phyloP scores from a whole-genome alignment of 2,113 vertebrate species.

The Ophiodon elongatus region DNA sequence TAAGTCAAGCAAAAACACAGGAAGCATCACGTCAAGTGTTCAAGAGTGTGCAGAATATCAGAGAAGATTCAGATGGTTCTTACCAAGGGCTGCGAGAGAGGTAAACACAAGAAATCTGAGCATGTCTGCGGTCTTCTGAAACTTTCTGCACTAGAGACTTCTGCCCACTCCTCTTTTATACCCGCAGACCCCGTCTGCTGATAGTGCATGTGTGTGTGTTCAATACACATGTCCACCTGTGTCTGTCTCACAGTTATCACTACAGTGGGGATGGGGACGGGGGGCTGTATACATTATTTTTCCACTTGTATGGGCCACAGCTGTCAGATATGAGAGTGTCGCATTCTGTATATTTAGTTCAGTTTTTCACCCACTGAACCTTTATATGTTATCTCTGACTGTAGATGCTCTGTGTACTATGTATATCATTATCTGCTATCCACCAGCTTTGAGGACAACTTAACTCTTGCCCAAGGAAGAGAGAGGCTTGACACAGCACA shows the following conservation, averaged over 20 bases:
- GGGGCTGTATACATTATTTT: not conserved
- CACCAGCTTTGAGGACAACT: not conserved
- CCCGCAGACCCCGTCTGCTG: not conserved
- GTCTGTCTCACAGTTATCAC: slow-evolving; percentile 73
- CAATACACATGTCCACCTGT: slow-evolving; percentile 59
- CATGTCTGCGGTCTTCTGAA: slow-evolving; percentile 80
- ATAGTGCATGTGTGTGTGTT: not conserved
- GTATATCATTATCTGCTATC: not conserved
- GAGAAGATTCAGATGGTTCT: slow-evolving; percentile 56
- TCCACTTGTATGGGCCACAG: not conserved
- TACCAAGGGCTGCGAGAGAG: slow-evolving; percentile 85
- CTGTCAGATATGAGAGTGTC: slow-evolving; percentile 2
- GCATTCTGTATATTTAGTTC: not conserved
- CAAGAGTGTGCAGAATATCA: slow-evolving; percentile 1
- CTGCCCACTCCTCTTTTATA: slow-evolving; percentile 71
- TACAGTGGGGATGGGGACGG: fast-evolving
- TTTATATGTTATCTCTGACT: not conserved
- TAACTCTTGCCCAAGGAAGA: not conserved
- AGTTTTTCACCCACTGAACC: not conserved
- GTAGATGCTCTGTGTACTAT: not conserved
- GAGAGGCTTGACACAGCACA: not conserved
- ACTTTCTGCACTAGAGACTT: slow-evolving; percentile 25
- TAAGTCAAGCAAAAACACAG: slow-evolving; percentile 43
- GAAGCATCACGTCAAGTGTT: slow-evolving; percentile 1
- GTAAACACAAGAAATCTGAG: slow-evolving; percentile 83